These are phyloP conservation scores for Drosophila pseudotakahashii DNA, from an alignment of 2,888 invertebrate genomes.

Conservation along the genomic window DNA sequence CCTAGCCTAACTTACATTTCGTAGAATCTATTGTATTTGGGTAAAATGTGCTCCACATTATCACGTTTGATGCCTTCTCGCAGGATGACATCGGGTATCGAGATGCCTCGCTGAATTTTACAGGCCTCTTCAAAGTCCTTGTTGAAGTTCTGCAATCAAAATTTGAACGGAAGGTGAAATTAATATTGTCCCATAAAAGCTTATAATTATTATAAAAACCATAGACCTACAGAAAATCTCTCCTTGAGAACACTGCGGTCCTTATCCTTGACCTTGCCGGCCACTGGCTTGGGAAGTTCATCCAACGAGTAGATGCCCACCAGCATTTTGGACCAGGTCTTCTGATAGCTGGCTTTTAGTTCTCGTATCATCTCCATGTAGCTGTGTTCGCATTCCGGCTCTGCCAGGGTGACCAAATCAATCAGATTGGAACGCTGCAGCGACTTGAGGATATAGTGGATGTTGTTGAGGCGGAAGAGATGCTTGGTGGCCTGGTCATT, in stretches of 20 bases:
- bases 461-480: constrained; percentile 96
- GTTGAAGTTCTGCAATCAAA: constrained; percentile 91
- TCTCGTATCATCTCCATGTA: constrained; percentile 95
- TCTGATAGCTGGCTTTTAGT: constrained; percentile 87
- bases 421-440: constrained; percentile 93
- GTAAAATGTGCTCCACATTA: constrained; percentile 94
- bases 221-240: constrained; percentile 90
- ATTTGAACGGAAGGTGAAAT: too few relatives aligned
- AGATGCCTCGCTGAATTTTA: constrained; percentile 93
- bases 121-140: constrained; percentile 97
- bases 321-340: constrained; percentile 93
- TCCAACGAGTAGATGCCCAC: constrained; percentile 89
- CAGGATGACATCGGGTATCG: constrained; percentile 96
- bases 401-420: constrained; percentile 91
- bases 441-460: constrained; percentile 96
- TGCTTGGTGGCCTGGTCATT: constrained; percentile 93
- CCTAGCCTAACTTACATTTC: constrained; percentile 86
- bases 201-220: too few relatives aligned
- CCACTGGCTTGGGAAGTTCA: constrained; percentile 88
- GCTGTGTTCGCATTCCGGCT: constrained; percentile 93
- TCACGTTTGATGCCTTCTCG: constrained; percentile 94
- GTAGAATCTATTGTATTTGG: constrained; percentile 93
- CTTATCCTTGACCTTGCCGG: constrained; percentile 92
- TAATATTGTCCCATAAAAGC: too few relatives aligned
- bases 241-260: constrained; percentile 94